Base-by-base conservation (phyloP, 2,113 vertebrate genomes). In the Rutilus rutilus region DNA sequence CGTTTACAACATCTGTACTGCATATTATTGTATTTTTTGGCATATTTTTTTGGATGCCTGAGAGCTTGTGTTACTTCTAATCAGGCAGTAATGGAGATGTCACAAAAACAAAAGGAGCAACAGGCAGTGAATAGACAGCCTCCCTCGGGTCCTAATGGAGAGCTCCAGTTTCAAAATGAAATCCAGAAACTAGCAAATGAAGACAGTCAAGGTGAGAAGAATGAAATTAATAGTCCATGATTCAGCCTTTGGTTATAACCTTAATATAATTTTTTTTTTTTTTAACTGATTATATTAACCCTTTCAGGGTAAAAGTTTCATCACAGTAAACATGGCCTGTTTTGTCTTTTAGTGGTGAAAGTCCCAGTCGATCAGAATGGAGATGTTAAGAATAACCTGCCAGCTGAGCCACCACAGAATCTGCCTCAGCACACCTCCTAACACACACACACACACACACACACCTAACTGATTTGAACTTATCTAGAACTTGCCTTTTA, bases 31-130 rank as follows among this genome's bases (percentile, higher is more conserved):
- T 52, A 12, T 2, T 11, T 33, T 17, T 15, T 62, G 23, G 10
- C 9, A 19, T 14, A 25, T 21, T 6, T 42, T n/a, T 23, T 59
- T 0, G 5, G 42, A 52, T 57, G 27, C 4, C 9, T 19, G 8
- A 45, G 39, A 8, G 19, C 15, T n/a, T 88, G 21, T 71, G 33
- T 77, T 3, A 39, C 21, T 6, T 42, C 23, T 5, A 73, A 67
- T 23, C 74, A 97, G 97, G 97, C 96, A 0, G 94, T 97, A 0
- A 86, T 97, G 82, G 96, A 97, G 12, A 97, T 97, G 96, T 96
- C 97, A 5, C 96, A 97, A 88, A 95, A 95, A 71, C 94, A 95
- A 90, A 97, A 96, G 62, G 92, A 93, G 9, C 95, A 94, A 84
- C 93, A 92, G 89, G 90, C 82, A n/a, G 90, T 25, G 0, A 92